Evolutionary conservation across 2,888 invertebrate species (phyloP).

Genomic region (Odontomyia ornata): DNA sequence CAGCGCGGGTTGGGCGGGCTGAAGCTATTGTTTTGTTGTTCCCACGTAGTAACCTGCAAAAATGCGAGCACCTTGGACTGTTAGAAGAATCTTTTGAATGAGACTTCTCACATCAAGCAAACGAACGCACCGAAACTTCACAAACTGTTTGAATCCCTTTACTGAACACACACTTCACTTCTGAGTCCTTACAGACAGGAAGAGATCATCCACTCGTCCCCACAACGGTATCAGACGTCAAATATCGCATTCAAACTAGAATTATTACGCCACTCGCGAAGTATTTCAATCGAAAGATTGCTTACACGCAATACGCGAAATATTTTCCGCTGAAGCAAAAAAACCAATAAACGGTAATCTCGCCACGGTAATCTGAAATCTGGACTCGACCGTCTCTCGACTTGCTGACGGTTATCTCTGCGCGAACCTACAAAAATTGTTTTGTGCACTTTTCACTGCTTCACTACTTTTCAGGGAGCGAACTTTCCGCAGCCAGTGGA

Average conservation of each 20-base stretch:
- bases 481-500: not conserved
- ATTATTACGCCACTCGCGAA: not conserved
- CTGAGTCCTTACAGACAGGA: too few species aligned
- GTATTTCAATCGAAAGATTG: too few species aligned
- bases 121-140: too few species aligned
- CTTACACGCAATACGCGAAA: not conserved
- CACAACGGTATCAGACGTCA: not conserved
- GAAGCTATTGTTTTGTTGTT: constrained; percentile 33
- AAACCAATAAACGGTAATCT: constrained; percentile 21
- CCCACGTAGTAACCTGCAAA: not conserved
- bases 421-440: not conserved
- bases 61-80: constrained; percentile 4
- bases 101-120: not conserved
- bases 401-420: not conserved
- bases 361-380: not conserved
- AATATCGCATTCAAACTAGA: not conserved
- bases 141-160: too few species aligned
- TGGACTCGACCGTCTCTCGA: constrained; percentile 1
- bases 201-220: not conserved
- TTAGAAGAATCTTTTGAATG: not conserved
- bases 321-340: not conserved
- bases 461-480: not conserved
- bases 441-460: too few species aligned
- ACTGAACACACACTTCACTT: too few species aligned
- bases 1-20: constrained; percentile 1